These are phyloP conservation scores for Manis javanica DNA, from an alignment of 2,797 vertebrate genomes.

Conservation along the genomic window DNA sequence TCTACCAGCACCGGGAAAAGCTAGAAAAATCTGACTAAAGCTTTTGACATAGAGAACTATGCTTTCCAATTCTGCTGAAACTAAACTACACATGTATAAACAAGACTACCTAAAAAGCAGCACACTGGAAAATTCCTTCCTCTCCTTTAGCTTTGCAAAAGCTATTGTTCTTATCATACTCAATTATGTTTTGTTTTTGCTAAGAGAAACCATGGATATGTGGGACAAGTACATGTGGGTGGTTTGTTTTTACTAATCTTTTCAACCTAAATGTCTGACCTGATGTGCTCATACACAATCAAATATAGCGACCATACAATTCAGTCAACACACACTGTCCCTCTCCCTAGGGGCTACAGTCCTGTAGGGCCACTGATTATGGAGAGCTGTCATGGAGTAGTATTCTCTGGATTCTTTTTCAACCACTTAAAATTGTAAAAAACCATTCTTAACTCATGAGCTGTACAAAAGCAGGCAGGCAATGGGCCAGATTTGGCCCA, in stretches of 20 bases:
- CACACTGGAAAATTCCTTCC: background rate
- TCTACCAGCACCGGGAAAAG: constrained; percentile 1
- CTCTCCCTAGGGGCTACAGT: background rate
- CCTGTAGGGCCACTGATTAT: background rate
- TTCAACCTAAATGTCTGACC: constrained; percentile 25
- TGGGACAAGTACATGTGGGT: background rate
- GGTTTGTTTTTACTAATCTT: background rate
- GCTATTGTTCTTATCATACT: background rate
- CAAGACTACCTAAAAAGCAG: constrained; percentile 20
- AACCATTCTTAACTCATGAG: background rate
- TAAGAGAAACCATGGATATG: background rate
- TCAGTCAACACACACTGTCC: background rate
- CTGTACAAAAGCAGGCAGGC: background rate
- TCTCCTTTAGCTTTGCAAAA: constrained; percentile 40
- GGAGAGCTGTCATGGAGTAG: background rate
- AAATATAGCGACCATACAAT: background rate
- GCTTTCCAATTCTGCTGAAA: constrained; percentile 9
- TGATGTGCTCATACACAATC: background rate
- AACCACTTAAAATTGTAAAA: background rate
- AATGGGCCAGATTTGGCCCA: background rate
- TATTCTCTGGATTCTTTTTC: background rate
- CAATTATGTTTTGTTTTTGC: background rate
- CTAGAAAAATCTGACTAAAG: background rate
- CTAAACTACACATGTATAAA: background rate
- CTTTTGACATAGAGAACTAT: background rate